Percentiles rank a stretch among this genome's conserved stretches.
phyloP scores from a whole-genome alignment of 2,797 vertebrate genomes.

The Chaetodon trifasciatus region DNA sequence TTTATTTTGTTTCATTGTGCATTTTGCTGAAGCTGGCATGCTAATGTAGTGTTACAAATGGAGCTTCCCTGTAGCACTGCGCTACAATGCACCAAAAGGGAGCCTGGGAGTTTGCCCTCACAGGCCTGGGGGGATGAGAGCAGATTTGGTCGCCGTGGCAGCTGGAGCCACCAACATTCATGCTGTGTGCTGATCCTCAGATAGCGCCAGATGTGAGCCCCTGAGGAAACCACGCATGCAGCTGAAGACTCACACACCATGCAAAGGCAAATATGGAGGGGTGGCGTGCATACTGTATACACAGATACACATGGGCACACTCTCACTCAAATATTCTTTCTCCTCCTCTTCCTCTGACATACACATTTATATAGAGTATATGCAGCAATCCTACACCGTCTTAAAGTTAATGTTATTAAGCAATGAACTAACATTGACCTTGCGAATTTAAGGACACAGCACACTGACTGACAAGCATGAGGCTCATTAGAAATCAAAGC shows the following conservation, averaged over 20 bases:
- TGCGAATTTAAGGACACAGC: not conserved
- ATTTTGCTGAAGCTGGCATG: constrained; percentile 34
- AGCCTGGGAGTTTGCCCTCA: constrained; percentile 55
- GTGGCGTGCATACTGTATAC: constrained; percentile 3
- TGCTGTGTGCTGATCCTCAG: constrained; percentile 38
- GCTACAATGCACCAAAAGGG: constrained; percentile 61
- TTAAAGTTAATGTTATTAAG: not conserved
- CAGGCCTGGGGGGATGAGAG: constrained; percentile 40
- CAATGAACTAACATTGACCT: not conserved
- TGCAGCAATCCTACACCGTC: not conserved
- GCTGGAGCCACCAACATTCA: constrained; percentile 67
- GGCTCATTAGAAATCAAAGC: constrained; percentile 3
- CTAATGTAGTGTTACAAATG: constrained; percentile 74
- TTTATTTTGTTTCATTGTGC: constrained; percentile 47
- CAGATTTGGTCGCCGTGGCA: constrained; percentile 59
- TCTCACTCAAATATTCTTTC: not conserved
- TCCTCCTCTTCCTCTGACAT: constrained; percentile 1
- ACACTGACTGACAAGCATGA: not conserved
- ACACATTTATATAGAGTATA: not conserved
- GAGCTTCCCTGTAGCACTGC: constrained; percentile 60
- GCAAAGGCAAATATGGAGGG: constrained; percentile 48
- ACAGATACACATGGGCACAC: constrained; percentile 10
- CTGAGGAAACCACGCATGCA: constrained; percentile 43
- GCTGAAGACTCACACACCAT: constrained; percentile 50
- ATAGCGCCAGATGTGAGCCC: constrained; percentile 74